Evolutionary conservation across 1,140 invertebrate species (phyloP).

Genomic region (Armadillidium nasatum): DNA sequence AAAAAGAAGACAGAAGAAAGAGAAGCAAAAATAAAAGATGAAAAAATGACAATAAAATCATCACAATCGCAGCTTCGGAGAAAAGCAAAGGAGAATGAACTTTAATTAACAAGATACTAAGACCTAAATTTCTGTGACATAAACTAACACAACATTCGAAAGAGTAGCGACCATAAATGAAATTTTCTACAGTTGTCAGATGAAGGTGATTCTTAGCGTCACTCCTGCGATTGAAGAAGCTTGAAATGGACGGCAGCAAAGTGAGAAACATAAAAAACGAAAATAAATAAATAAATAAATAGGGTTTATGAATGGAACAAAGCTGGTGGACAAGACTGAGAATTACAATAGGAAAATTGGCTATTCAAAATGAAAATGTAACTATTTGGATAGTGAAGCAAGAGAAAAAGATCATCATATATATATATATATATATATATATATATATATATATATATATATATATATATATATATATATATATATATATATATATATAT

Average conservation of each 20-base stretch:
- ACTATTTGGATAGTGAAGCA: neutral
- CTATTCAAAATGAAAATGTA: conserved; percentile 6
- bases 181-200: conserved; percentile 3
- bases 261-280: conserved; percentile 2
- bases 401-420: neutral
- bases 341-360: conserved; percentile 5
- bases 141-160: too few relatives aligned
- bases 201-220: neutral
- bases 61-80: neutral
- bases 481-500: too few relatives aligned
- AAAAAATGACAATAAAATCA: too few relatives aligned
- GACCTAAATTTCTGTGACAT: neutral
- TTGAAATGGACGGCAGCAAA: neutral
- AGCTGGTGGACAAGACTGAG: neutral
- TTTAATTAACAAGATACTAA: neutral
- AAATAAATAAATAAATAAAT: conserved; percentile 5
- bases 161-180: neutral
- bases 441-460: neutral
- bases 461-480: too few relatives aligned
- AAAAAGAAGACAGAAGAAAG: too few relatives aligned
- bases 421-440: conserved; percentile 7
- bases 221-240: neutral
- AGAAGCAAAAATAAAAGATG: too few relatives aligned
- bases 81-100: neutral
- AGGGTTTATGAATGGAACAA: conserved; percentile 4